A percentile compares a stretch with the other conserved stretches of the same genome.
phyloP scores from a whole-genome alignment of 2,797 vertebrate genomes.

The Takifugu rubripes region DNA sequence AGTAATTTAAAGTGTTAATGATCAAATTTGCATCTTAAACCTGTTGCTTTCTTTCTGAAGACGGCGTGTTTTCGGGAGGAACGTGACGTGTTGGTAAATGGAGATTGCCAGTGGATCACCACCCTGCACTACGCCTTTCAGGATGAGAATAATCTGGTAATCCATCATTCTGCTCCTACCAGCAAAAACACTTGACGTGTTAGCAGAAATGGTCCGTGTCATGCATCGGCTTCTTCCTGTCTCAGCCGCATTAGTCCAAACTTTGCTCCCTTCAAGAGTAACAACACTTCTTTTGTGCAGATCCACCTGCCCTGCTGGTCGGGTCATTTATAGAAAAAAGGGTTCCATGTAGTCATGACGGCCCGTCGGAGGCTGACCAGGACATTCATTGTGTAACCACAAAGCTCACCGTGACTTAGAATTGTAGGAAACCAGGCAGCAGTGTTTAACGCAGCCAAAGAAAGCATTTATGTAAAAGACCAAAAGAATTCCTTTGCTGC shows the following conservation, averaged over 20 bases:
- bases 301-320: slow-evolving; percentile 25
- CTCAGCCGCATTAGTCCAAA: slow-evolving; percentile 4
- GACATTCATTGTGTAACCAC: slow-evolving; percentile 32
- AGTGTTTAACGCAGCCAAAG: slow-evolving; percentile 4
- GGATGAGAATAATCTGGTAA: slow-evolving; percentile 97
- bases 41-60: slow-evolving; percentile 57
- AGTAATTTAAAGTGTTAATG: not conserved
- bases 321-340: slow-evolving; percentile 20
- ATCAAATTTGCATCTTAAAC: not conserved
- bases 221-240: not conserved
- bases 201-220: slow-evolving; percentile 2
- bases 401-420: slow-evolving; percentile 25
- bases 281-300: slow-evolving; percentile 8
- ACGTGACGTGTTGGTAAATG: slow-evolving; percentile 94
- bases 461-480: slow-evolving; percentile 10
- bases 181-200: not conserved
- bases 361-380: slow-evolving; percentile 21
- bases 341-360: slow-evolving; percentile 9
- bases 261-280: slow-evolving; percentile 5
- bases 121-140: slow-evolving; percentile 98
- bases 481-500: slow-evolving; percentile 17
- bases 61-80: slow-evolving; percentile 99
- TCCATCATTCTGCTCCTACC: not conserved
- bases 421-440: slow-evolving; percentile 37
- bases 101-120: slow-evolving; percentile 98